Conservation (phyloP, 2,797 vertebrate species). For the Tachyglossus aculeatus region DNA sequence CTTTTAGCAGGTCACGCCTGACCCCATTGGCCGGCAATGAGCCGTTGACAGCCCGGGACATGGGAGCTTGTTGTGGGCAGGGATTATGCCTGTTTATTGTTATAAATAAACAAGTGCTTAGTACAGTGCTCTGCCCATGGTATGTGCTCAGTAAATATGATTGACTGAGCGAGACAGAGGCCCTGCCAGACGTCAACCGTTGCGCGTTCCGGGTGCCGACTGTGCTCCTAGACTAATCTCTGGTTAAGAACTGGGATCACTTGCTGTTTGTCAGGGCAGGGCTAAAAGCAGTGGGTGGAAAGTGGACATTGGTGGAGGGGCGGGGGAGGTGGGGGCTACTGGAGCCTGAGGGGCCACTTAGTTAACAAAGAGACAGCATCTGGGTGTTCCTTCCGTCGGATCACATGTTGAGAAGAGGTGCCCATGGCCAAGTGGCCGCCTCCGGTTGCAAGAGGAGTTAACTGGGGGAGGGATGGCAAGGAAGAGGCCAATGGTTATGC, state of each 20-base stretch:
- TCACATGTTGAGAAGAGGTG: no score
- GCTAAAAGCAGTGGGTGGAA: background rate
- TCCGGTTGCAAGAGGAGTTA: background rate
- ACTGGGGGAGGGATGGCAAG: background rate
- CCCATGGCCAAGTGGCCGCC: no score
- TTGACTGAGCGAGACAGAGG: background rate
- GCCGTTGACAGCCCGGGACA: slow-evolving; percentile 5
- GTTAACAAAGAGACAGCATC: no score
- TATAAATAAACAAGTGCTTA: no score
- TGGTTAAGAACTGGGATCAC: slow-evolving; percentile 3
- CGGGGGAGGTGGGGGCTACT: no score
- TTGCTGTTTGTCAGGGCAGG: background rate
- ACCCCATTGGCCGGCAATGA: background rate
- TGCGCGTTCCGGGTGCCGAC: slow-evolving; percentile 44
- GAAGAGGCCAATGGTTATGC: background rate
- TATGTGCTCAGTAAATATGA: no score
- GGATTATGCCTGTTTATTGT: no score
- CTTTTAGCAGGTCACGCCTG: slow-evolving; percentile 28
- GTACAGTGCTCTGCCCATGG: no score
- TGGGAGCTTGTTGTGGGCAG: no score
- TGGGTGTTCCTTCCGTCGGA: no score
- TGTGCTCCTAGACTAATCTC: slow-evolving; percentile 42
- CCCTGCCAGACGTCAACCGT: background rate
- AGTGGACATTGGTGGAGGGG: background rate
- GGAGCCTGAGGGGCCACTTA: no score